Evolutionary conservation across 2,888 invertebrate species (phyloP), one percentile per base, ranked within the genome.

Genomic region (Macropis europaea): DNA sequence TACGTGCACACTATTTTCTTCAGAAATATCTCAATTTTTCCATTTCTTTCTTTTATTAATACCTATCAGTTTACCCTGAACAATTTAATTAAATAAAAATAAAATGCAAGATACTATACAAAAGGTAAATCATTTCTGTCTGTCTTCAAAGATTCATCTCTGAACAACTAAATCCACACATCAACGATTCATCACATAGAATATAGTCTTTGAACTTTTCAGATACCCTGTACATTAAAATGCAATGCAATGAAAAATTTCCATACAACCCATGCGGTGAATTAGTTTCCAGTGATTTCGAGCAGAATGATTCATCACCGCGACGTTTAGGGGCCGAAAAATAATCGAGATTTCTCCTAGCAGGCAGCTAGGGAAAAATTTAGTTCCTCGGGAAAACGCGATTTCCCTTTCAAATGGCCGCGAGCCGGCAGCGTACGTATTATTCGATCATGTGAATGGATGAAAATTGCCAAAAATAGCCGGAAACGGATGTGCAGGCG

Each of bases 401-500:
- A 79, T 80, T 78, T 73, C 78, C 77, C 79, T 80, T 76, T 78
- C 71, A 77, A 80, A 79, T 73, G 63, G 56, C 26, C 42, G 69
- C 28, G 57, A 42, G 60, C 19, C 52, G 45, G 36, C 56, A 50
- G 42, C 17, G 40, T 53, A 50, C 54, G 75, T 77, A 80, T 79
- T 79, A 79, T 76, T 81, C 68, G 57, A 57, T 42, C 52, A 68
- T 54, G 61, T 82, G 81, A 82, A 83, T 81, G 72, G 82, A 67
- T 71, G 75, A 79, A 84, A 85, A 85, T 85, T 85, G 83, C 78
- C 81, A 85, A 85, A 85, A 85, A 85, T 84, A 81, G 74, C 81
- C 82, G 83, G 83, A 84, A 83, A 79, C 81, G 76, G 73, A 81
- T 45, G 69, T 64, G 70, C 79, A 67, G 74, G 69, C 72, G 64